Conservation (phyloP, 2,113 vertebrate species). For the Danionella cerebrum region DNA sequence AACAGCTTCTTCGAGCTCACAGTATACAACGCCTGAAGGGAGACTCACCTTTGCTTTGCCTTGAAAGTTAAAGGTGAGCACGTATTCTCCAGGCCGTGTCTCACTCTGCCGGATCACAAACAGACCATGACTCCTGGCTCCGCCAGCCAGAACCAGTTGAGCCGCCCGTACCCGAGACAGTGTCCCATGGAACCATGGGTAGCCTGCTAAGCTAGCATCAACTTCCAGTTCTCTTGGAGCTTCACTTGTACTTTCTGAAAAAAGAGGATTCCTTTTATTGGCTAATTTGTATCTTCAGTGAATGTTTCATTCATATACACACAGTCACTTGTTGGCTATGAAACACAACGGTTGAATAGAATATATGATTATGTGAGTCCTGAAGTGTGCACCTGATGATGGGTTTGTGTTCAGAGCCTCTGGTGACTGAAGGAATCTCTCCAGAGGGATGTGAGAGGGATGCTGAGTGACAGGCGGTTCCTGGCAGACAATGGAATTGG, state of each 20-base stretch:
- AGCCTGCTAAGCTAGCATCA: slow-evolving; percentile 71
- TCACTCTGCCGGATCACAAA: slow-evolving; percentile 97
- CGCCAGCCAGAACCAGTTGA: slow-evolving; percentile 86
- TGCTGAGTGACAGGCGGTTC: slow-evolving; percentile 73
- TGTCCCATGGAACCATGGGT: slow-evolving; percentile 95
- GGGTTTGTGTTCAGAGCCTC: slow-evolving; percentile 62
- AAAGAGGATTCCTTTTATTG: too few relatives aligned
- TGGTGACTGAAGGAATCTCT: slow-evolving; percentile 82
- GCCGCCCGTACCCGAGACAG: slow-evolving; percentile 86
- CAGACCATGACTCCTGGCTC: slow-evolving; percentile 81
- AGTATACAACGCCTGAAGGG: too few relatives aligned
- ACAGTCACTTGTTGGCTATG: too few relatives aligned
- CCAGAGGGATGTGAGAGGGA: slow-evolving; percentile 78
- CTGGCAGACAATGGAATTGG: slow-evolving; percentile 66
- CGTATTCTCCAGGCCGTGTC: slow-evolving; percentile 88
- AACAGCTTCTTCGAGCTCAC: too few relatives aligned
- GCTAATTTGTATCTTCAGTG: too few relatives aligned
- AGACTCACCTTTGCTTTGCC: slow-evolving; percentile 88
- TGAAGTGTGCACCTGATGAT: slow-evolving; percentile 58
- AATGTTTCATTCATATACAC: too few relatives aligned
- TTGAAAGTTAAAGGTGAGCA: slow-evolving; percentile 98
- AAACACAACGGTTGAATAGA: too few relatives aligned
- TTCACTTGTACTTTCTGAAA: slow-evolving; percentile 52
- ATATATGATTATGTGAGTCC: too few relatives aligned
- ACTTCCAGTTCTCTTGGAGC: slow-evolving; percentile 49